Evolutionary conservation across 2,888 invertebrate genomes (phyloP).

Genomic region (Agrochola circellaris): DNA sequence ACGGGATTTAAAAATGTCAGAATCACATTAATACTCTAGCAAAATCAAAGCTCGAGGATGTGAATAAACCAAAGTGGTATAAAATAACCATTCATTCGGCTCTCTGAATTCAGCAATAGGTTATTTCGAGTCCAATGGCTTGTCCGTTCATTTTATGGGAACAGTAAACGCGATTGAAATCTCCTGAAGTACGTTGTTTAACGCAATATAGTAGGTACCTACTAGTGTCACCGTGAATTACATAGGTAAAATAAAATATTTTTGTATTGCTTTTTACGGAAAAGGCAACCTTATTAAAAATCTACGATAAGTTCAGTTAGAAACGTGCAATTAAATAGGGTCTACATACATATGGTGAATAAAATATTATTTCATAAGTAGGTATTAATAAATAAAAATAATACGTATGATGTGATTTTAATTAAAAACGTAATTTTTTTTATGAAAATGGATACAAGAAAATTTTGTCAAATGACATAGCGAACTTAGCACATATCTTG

Average conservation of each 20-base stretch:
- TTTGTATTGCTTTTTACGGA: conserved; percentile 4
- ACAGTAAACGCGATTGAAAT: conserved; percentile 55
- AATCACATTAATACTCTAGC: conserved; percentile 3
- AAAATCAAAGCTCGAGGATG: conserved; percentile 33
- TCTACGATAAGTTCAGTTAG: not conserved
- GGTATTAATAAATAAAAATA: not conserved
- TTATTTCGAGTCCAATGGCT: conserved; percentile 53
- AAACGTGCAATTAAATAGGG: not conserved
- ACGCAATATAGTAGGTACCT: conserved; percentile 27
- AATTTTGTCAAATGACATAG: not conserved
- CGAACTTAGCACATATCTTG: conserved; percentile 69
- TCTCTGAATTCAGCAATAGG: conserved; percentile 46
- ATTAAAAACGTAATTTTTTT: not conserved
- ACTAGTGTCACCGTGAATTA: conserved; percentile 18
- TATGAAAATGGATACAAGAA: not conserved
- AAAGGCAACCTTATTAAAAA: not conserved
- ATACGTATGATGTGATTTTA: not conserved
- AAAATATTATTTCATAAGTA: not conserved
- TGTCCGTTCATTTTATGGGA: conserved; percentile 61
- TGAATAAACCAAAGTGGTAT: conserved; percentile 40
- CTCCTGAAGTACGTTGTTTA: conserved; percentile 38
- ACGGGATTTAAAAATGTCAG: not conserved
- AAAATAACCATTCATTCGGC: conserved; percentile 50
- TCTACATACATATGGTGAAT: not conserved
- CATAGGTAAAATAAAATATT: conserved; percentile 26